A percentile compares a stretch with the other conserved stretches of the same genome.
phyloP scores from a whole-genome alignment of 2,888 invertebrate species.

The Dynastes grantii region DNA sequence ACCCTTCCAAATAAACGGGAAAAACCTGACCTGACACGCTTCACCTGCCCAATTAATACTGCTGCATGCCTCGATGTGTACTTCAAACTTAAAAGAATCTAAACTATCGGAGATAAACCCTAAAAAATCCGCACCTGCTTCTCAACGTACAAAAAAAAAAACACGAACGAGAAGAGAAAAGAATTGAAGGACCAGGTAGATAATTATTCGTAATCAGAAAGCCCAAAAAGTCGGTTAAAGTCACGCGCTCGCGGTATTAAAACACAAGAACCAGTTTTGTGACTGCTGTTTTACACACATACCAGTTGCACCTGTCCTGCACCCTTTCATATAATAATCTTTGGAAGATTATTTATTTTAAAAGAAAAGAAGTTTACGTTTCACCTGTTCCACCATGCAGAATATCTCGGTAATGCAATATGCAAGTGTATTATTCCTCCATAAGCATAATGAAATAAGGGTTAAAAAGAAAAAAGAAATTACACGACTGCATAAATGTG shows the following conservation, averaged over 20 bases:
- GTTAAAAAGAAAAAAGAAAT: slow-evolving; percentile 24
- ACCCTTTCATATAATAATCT: slow-evolving; percentile 44
- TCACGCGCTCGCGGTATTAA: slow-evolving; percentile 41
- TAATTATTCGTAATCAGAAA: slow-evolving; percentile 41
- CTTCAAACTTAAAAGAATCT: slow-evolving; percentile 28
- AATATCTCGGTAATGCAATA: slow-evolving; percentile 19
- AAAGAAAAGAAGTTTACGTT: slow-evolving; percentile 35
- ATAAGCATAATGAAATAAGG: slow-evolving; percentile 5
- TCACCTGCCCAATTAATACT: slow-evolving; percentile 45
- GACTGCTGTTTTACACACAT: slow-evolving; percentile 38
- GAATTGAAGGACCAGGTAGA: slow-evolving; percentile 33
- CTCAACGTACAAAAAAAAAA: slow-evolving; percentile 17
- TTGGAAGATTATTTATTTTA: slow-evolving; percentile 32
- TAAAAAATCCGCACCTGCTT: slow-evolving; percentile 57
- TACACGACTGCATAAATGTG: neutral
- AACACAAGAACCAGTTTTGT: slow-evolving; percentile 45
- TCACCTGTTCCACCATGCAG: slow-evolving; percentile 49
- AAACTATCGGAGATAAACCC: slow-evolving; percentile 55
- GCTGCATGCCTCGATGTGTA: slow-evolving; percentile 18
- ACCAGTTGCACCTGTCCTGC: slow-evolving; percentile 37
- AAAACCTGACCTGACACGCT: slow-evolving; percentile 38
- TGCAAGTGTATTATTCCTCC: neutral
- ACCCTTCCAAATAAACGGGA: neutral
- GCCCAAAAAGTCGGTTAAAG: slow-evolving; percentile 45
- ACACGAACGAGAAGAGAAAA: slow-evolving; percentile 22